phyloP scores from a whole-genome alignment of 2,113 vertebrate species.

The Tupaia tana region DNA sequence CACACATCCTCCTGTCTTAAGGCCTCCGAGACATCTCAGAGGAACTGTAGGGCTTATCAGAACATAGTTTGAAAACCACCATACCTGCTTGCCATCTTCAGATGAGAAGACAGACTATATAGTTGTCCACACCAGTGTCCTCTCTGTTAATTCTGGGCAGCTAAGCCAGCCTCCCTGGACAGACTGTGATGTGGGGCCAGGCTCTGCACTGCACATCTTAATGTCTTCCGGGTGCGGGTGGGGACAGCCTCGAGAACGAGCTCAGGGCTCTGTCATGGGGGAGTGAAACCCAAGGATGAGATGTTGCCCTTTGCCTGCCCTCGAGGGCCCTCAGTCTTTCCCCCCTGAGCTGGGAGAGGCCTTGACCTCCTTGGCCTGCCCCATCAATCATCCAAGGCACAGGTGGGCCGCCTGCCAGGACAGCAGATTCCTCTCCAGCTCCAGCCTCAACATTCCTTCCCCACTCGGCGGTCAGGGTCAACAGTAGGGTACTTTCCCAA shows the following conservation, averaged over 20 bases:
- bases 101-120: neutral
- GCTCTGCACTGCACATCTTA: neutral
- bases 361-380: neutral
- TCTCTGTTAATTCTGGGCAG: slow-evolving; percentile 11
- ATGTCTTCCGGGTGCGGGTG: neutral
- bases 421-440: slow-evolving; percentile 68
- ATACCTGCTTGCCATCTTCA: slow-evolving; percentile 29
- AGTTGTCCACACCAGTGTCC: neutral
- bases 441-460: slow-evolving; percentile 80
- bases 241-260: neutral
- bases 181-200: neutral
- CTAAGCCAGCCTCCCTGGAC: neutral
- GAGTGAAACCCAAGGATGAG: neutral
- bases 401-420: slow-evolving; percentile 61
- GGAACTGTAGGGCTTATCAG: neutral
- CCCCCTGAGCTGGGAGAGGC: slow-evolving; percentile 51
- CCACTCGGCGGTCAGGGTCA: slow-evolving; percentile 79
- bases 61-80: slow-evolving; percentile 8
- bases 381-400: slow-evolving; percentile 17
- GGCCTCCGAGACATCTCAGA: neutral
- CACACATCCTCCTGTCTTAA: neutral
- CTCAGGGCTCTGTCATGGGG: neutral
- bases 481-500: slow-evolving; percentile 82
- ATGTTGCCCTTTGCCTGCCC: neutral
- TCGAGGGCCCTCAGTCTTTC: neutral